Base-by-base conservation (phyloP, 2,888 invertebrate genomes). In the Taphrorychus bicolor region DNA sequence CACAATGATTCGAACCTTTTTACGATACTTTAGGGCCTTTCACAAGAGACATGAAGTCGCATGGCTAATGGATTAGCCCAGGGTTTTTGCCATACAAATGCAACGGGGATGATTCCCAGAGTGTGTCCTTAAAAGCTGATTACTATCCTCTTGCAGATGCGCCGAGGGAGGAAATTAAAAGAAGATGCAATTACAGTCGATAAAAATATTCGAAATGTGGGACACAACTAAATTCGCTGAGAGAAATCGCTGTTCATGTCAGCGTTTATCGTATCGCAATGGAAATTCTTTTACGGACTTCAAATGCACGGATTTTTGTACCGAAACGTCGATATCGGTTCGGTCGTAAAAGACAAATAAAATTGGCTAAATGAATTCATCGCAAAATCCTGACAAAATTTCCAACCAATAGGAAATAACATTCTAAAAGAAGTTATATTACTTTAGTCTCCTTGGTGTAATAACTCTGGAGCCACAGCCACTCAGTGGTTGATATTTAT, bases 11-110 rank as follows among this genome's bases (percentile, higher is more conserved):
- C 54, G 40, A 62, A 32, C 54, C 17, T 56, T 60, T 45, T 45
- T 45, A 45, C 24, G 62, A 62, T 62, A 45, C 52, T 62, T 60
- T 52, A 60, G 53, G 52, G 53, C 53, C 53, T 53, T 62, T 23
- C 48, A 62, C 62, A 62, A 62, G 45, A 62, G 62, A 41, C 53
- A 56, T 56, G 48, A 62, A 62, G 62, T 62, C 62, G 40, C 62
- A 45, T 40, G 62, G 54, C 41, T 56, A 62, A 62, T 62, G 62
- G 62, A 62, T 62, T 62, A 62, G 52, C 21, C 41, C 16, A 24
- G 51, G 41, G 45, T 62, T 62, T 62, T 57, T 57, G n/a, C 57
- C 41, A 53, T 51, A 59, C 32, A 24, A 49, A 17, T 18, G 40
- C 18, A 51, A 59, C 24, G 54, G 54, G 24, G 24, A 54, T 54